Evolutionary conservation across 2,888 invertebrate species (phyloP).

Genomic region (Aradus depressus): DNA sequence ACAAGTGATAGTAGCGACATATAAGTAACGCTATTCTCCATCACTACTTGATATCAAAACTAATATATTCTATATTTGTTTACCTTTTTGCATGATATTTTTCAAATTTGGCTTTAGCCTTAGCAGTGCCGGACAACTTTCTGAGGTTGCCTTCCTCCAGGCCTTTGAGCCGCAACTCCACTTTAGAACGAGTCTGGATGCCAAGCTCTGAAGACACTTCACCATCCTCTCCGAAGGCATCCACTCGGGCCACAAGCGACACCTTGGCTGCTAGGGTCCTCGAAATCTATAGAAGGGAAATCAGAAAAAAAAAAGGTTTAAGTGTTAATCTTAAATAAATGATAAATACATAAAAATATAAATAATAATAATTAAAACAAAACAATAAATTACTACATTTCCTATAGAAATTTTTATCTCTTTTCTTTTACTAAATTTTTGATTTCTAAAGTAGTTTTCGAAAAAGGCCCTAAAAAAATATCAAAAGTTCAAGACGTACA

Average conservation of each 20-base stretch:
- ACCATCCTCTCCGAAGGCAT: slow-evolving; percentile 88
- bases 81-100: slow-evolving; percentile 78
- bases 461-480: too few relatives aligned
- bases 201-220: slow-evolving; percentile 65
- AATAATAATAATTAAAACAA: background rate
- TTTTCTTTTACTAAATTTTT: too few relatives aligned
- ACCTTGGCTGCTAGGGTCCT: slow-evolving; percentile 96
- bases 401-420: too few relatives aligned
- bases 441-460: too few relatives aligned
- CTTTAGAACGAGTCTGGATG: slow-evolving; percentile 74
- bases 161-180: slow-evolving; percentile 66
- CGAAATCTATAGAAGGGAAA: slow-evolving; percentile 50
- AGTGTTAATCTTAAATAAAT: too few relatives aligned
- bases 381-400: too few relatives aligned
- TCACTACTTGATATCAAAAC: too few relatives aligned
- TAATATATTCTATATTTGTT: too few relatives aligned
- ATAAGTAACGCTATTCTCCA: too few relatives aligned
- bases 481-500: too few relatives aligned
- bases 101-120: slow-evolving; percentile 79
- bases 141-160: slow-evolving; percentile 77
- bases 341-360: too few relatives aligned
- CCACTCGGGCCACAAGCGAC: slow-evolving; percentile 81
- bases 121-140: slow-evolving; percentile 78
- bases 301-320: background rate
- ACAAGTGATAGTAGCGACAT: too few relatives aligned